Evolutionary conservation across 53 echinoderm and acorn worm genomes (phyloP).

Genomic region (Holothuria scabra): DNA sequence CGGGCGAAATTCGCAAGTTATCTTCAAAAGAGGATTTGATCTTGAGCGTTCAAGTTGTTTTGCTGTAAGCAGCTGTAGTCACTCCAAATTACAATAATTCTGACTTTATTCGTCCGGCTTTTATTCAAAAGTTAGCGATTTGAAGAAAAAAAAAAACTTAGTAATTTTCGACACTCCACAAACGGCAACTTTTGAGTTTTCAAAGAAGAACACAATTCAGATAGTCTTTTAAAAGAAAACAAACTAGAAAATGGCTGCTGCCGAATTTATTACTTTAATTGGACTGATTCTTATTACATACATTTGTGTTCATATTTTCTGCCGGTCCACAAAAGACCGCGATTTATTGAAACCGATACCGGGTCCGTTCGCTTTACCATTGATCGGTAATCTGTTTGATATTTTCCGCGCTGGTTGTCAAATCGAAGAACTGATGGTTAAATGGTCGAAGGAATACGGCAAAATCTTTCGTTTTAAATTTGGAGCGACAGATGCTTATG

Average conservation of each 20-base stretch:
- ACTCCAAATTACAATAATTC: no score
- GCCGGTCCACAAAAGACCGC: slow-evolving; percentile 4
- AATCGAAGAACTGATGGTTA: slow-evolving; percentile 23
- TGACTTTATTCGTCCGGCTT: no score
- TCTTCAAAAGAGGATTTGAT: no score
- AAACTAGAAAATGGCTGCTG: background rate
- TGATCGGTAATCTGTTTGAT: slow-evolving; percentile 42
- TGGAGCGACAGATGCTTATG: slow-evolving; percentile 2
- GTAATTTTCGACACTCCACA: no score
- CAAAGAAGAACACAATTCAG: no score
- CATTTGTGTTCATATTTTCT: slow-evolving; percentile 11
- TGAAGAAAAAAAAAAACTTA: no score
- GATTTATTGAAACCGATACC: slow-evolving; percentile 12
- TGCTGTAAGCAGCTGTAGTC: no score
- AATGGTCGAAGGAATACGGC: slow-evolving; percentile 34
- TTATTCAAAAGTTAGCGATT: no score
- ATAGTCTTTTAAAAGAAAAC: no score
- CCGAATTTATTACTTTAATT: background rate
- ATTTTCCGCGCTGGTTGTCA: slow-evolving; percentile 13
- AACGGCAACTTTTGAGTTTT: no score
- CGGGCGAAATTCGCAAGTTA: no score
- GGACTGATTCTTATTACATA: slow-evolving; percentile 2
- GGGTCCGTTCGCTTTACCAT: slow-evolving; percentile 33
- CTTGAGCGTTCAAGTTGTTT: no score
- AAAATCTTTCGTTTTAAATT: slow-evolving; percentile 29